These are phyloP conservation scores for Actinia tenebrosa DNA, from an alignment of 64 coral and sea anemone species.

Conservation along the genomic window DNA sequence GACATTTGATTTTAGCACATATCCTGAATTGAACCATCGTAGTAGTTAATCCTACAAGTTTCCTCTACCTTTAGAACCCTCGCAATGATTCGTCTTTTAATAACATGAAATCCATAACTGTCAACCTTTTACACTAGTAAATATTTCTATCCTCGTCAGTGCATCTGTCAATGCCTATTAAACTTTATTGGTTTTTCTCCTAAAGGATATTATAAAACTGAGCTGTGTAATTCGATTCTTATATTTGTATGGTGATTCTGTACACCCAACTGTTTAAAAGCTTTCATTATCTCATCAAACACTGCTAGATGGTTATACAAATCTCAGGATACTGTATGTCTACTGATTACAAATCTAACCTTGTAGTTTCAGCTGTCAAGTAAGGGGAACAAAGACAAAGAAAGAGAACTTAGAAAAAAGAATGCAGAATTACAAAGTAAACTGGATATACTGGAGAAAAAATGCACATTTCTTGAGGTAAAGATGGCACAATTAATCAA, in stretches of 20 bases:
- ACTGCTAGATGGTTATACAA: not conserved
- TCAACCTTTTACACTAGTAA: not conserved
- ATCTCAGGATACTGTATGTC: not conserved
- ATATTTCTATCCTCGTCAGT: not conserved
- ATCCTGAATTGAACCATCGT: not conserved
- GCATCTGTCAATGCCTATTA: not conserved
- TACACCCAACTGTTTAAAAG: too few relatives aligned
- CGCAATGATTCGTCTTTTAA: not conserved
- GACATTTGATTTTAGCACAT: too few relatives aligned
- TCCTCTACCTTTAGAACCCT: not conserved
- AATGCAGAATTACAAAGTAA: conserved; percentile 73
- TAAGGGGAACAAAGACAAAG: conserved; percentile 59
- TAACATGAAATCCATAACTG: not conserved
- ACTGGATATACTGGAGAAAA: conserved; percentile 75
- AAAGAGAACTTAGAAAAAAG: conserved; percentile 84
- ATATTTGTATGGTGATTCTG: too few relatives aligned
- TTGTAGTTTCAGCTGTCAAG: conserved; percentile 31
- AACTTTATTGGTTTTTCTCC: not conserved
- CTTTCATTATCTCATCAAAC: not conserved
- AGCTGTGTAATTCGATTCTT: too few relatives aligned
- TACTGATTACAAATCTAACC: not conserved
- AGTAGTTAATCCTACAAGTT: not conserved
- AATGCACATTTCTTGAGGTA: conserved; percentile 82
- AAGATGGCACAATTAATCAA: not conserved
- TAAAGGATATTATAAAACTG: too few relatives aligned